phyloP scores from a whole-genome alignment of 1,140 invertebrate species.

The Psix sp. region DNA sequence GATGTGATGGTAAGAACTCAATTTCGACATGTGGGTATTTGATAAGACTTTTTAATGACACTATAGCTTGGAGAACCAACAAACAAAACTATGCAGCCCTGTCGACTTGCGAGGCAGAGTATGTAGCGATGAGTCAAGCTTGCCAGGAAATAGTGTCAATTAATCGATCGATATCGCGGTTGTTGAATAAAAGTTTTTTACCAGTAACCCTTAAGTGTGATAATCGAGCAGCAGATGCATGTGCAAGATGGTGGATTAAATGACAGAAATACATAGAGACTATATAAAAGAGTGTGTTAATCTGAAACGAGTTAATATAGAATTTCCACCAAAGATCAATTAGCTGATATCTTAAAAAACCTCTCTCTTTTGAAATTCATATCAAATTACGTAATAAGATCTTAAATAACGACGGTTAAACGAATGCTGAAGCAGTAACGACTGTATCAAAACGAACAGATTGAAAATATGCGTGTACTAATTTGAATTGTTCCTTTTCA shows the following conservation, averaged over 20 bases:
- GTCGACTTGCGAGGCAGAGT: constrained; percentile 32
- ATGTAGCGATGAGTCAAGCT: constrained; percentile 27
- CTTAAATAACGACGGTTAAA: neutral
- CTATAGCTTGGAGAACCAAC: constrained; percentile 17
- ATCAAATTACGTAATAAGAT: neutral
- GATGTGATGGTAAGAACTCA: neutral
- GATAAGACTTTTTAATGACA: constrained; percentile 12
- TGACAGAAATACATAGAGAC: constrained; percentile 1
- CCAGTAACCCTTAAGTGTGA: constrained; percentile 4
- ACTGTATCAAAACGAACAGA: neutral
- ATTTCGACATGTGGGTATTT: constrained; percentile 2
- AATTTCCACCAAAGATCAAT: neutral
- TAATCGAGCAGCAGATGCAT: neutral
- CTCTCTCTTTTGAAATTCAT: neutral
- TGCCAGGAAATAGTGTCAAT: constrained; percentile 23
- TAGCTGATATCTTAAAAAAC: neutral
- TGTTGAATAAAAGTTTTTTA: constrained; percentile 8
- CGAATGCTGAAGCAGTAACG: too few species aligned
- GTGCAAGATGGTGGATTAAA: neutral
- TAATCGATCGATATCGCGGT: constrained; percentile 8
- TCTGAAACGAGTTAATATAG: neutral
- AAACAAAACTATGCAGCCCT: constrained; percentile 19
- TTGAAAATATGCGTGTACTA: too few species aligned
- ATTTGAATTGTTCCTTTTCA: too few species aligned
- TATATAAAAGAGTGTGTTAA: neutral